These are phyloP conservation scores for Trissoscelio sp. DNA, from an alignment of 2,888 invertebrate genomes.

Conservation along the genomic window DNA sequence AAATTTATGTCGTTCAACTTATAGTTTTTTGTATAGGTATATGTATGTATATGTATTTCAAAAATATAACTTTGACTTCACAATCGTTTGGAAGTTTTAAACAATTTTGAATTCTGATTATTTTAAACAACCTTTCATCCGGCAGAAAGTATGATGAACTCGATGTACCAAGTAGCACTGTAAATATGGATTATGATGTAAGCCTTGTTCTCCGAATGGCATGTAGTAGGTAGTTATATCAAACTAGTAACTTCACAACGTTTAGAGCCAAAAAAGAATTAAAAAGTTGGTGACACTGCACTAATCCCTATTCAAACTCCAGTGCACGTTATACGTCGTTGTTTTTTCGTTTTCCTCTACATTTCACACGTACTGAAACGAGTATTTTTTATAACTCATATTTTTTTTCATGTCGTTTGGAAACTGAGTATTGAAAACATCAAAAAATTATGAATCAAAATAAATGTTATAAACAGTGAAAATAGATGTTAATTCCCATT, in stretches of 20 bases:
- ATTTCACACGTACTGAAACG: constrained; percentile 6
- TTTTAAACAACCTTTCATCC: constrained; percentile 29
- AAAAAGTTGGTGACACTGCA: constrained; percentile 51
- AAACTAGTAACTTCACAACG: constrained; percentile 40
- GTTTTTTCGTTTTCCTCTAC: constrained; percentile 29
- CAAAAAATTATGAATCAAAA: background rate
- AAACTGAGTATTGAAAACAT: constrained; percentile 11
- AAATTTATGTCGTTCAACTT: constrained; percentile 25
- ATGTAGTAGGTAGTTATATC: constrained; percentile 35
- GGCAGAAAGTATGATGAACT: constrained; percentile 18
- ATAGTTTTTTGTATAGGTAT: constrained; percentile 4
- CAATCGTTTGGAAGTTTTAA: constrained; percentile 32
- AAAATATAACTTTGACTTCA: constrained; percentile 31
- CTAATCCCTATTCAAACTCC: constrained; percentile 57
- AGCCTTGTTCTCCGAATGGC: constrained; percentile 33
- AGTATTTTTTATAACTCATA: constrained; percentile 18
- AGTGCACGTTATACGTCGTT: constrained; percentile 27
- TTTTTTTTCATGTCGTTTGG: background rate
- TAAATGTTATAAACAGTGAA: background rate
- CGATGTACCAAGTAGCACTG: constrained; percentile 14
- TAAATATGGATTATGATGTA: constrained; percentile 51
- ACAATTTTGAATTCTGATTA: constrained; percentile 40
- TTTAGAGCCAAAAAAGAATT: constrained; percentile 50
- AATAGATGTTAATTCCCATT: background rate
- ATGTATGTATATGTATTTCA: constrained; percentile 2